Percentiles rank a stretch among this genome's conserved stretches.
Conservation (phyloP, 1,140 invertebrate genomes). For the Neodiprion fabricii region DNA sequence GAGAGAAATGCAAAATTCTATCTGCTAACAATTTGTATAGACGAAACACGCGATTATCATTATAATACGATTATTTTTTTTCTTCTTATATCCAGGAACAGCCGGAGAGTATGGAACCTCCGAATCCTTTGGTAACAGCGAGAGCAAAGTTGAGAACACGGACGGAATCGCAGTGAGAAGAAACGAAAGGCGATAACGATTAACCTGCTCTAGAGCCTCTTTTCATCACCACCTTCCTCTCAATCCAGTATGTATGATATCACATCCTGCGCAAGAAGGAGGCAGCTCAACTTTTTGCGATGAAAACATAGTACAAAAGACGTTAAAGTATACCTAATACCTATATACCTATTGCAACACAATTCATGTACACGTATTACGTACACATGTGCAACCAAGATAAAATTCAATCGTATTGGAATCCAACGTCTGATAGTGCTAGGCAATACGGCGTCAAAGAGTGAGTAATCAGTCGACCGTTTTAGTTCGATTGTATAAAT, state of each 20-base stretch:
- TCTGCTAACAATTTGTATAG: too few relatives aligned
- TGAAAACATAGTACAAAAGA: background rate
- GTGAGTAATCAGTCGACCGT: too few relatives aligned
- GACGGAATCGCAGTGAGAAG: constrained; percentile 56
- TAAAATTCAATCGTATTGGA: too few relatives aligned
- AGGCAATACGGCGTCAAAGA: too few relatives aligned
- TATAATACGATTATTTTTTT: constrained; percentile 10
- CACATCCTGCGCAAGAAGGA: background rate
- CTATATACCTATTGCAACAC: too few relatives aligned
- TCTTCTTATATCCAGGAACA: constrained; percentile 47
- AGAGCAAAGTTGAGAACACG: constrained; percentile 56
- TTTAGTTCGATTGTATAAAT: too few relatives aligned
- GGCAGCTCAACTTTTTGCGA: constrained; percentile 4
- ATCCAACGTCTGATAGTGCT: too few relatives aligned
- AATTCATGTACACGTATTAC: too few relatives aligned
- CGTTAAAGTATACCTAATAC: too few relatives aligned
- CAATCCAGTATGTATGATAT: too few relatives aligned
- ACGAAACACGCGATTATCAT: background rate
- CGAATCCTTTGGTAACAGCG: constrained; percentile 56
- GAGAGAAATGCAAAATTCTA: too few relatives aligned
- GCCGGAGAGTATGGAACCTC: constrained; percentile 44
- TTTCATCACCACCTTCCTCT: background rate
- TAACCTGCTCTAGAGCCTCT: background rate
- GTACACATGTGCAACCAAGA: too few relatives aligned
- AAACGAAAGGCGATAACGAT: background rate